Base-by-base conservation (phyloP, 1,140 invertebrate genomes). In the Camponotus floridanus region DNA sequence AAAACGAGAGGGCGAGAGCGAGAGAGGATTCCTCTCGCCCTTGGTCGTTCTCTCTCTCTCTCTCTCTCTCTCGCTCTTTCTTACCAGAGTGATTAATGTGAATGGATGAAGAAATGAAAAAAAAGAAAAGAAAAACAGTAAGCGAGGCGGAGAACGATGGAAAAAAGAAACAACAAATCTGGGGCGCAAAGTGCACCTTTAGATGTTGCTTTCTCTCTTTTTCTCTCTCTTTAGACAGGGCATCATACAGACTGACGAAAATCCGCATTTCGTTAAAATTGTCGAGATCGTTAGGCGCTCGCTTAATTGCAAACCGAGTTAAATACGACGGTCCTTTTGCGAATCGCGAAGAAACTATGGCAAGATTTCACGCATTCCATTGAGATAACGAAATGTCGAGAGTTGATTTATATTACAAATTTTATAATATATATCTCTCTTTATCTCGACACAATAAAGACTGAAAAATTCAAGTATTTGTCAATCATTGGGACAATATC, bases 11-110 rank as follows among this genome's bases (percentile, higher is more conserved):
- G 71, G 70, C n/a, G 78, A 45, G 87, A 79, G 59, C 61, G 61
- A 87, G n/a, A 76, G 51, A 76, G 21, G 70, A 59, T 33, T 45
- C 21, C 64, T 26, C 39, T 76, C 73, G 21, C 71, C 1, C 62
- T 31, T 48, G 55, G 55, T 83, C 70, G n/a, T 18, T 48, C 13
- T 84, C 64, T 79, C 57, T 79, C 39, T 65, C 5, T 76, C 65
- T 65, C 39, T 68, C 65, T 15, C 55, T 3, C 36, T 51, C 73
- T 70, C 68, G 73, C 61, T 15, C 55, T 3, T 45, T 51, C 73
- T 70, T 62, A 67, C 61, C 51, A 45, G 79, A 73, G 88, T 90
- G 88, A 90, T 90, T 90, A 90, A 90, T 90, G 88, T 68, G 88
- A 90, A 90, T 39, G 88, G 85, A 59, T 89, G 78, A 89, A 90